Conservation (phyloP, 1,140 invertebrate genomes). For the Drepana arcuata region DNA sequence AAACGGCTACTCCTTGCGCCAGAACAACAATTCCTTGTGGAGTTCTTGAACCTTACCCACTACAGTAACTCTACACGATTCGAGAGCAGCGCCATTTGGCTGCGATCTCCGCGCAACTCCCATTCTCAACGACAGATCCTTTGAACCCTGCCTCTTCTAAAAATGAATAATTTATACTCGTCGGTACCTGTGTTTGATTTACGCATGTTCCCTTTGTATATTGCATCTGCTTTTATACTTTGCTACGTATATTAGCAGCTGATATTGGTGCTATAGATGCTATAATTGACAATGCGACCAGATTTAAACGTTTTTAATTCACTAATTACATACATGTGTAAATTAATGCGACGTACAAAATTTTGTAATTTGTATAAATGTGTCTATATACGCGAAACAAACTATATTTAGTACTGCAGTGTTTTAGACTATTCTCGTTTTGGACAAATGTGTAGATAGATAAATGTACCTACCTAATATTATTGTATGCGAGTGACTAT, state of each 20-base stretch:
- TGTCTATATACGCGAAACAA: neutral
- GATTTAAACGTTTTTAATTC: constrained; percentile 27
- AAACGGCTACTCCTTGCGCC: no score
- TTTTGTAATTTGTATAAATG: constrained; percentile 3
- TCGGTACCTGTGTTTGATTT: neutral
- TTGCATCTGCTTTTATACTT: constrained; percentile 24
- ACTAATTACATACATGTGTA: constrained; percentile 12
- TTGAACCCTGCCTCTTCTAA: neutral
- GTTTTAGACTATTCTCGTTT: no score
- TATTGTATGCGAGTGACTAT: constrained; percentile 41
- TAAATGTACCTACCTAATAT: constrained; percentile 20
- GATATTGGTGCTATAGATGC: constrained; percentile 65
- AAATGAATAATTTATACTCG: neutral
- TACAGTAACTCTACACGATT: no score
- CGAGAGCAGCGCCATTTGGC: no score
- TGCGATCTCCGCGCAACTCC: no score
- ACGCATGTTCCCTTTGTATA: neutral
- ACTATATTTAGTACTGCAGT: neutral
- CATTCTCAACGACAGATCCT: no score
- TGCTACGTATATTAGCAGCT: constrained; percentile 46
- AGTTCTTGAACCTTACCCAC: constrained; percentile 2
- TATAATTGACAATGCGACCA: no score
- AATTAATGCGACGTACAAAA: constrained; percentile 30
- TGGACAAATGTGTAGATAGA: constrained; percentile 44
- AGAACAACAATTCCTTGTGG: neutral